Base-by-base conservation (phyloP, 1,140 invertebrate species). In the Ectropis grisescens region DNA sequence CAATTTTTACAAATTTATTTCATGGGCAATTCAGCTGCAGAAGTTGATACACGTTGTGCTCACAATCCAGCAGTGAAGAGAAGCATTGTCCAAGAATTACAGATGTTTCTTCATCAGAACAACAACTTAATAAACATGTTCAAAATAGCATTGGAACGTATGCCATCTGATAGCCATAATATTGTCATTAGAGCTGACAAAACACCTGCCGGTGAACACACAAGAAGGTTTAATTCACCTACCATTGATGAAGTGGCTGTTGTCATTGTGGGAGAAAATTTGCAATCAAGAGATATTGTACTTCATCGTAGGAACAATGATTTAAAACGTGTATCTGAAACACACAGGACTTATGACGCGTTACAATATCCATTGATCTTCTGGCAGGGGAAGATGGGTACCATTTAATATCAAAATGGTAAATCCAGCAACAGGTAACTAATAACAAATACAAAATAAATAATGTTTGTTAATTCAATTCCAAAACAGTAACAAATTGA, bases 361-460 rank as follows among this genome's bases (percentile, higher is more conserved):
- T 47, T 85, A 16, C 82, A 85, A 59, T 85, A 85, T 65, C 78
- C 71, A 16, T 36, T 84, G 3, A 49, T 31, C 2, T 16, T 31
- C 11, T 10, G 24, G 24, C 4, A 26, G 10, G 10, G 10, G 10
- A 26, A 8, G 16, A 22, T 23, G n/a, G 19, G 19, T 33, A 10
- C 8, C 12, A 11, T 10, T 9, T 11, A 23, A 33, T 22, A 33
- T 33, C 19, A 33, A 19, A 40, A 33, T 40, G 40, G 33, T 32
- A 32, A 37, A 47, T 47, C 31, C 24, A 35, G 24, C 9, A 22
- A 5, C 19, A 22, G 19, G 19, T 22, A 22, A 4, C n/a, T n/a
- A n/a, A n/a, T n/a, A n/a, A n/a, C n/a, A n/a, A n/a, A n/a, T n/a
- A n/a, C n/a, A n/a, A n/a, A n/a, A n/a, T n/a, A n/a, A 22, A 22